phyloP scores from a whole-genome alignment of 2,113 vertebrate genomes.

The Pithys albifrons region DNA sequence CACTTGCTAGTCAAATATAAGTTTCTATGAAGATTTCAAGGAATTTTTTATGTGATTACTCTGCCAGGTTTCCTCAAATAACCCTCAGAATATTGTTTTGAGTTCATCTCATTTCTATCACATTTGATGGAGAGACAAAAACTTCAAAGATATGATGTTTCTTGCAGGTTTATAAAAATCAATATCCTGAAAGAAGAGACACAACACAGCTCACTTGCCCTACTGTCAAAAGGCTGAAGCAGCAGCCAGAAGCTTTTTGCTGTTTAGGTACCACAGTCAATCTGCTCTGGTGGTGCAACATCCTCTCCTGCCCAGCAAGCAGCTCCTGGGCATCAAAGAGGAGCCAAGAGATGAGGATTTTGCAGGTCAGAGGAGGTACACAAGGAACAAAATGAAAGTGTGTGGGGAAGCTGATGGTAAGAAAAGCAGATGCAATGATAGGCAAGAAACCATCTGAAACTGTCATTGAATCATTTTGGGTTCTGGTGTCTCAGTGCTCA shows the following conservation, averaged over 20 bases:
- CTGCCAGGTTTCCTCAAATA: neutral
- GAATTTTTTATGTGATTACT: neutral
- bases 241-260: too few relatives aligned
- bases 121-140: neutral
- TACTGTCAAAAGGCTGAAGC: neutral
- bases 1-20: fast-evolving
- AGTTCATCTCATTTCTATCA: neutral
- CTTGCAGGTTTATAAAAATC: neutral
- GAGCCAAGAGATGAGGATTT: neutral
- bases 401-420: neutral
- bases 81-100: neutral
- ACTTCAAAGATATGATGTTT: neutral
- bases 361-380: neutral
- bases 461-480: neutral
- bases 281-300: neutral
- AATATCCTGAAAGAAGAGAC: neutral
- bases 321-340: neutral
- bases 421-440: neutral
- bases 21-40: neutral
- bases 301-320: neutral
- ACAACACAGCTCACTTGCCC: neutral
- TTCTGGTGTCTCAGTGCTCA: neutral
- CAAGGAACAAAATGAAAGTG: fast-evolving
- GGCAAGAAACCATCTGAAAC: neutral
- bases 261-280: neutral